These are phyloP conservation scores for Myrmecophaga tridactyla DNA, from an alignment of 2,113 vertebrate genomes.

Conservation along the genomic window DNA sequence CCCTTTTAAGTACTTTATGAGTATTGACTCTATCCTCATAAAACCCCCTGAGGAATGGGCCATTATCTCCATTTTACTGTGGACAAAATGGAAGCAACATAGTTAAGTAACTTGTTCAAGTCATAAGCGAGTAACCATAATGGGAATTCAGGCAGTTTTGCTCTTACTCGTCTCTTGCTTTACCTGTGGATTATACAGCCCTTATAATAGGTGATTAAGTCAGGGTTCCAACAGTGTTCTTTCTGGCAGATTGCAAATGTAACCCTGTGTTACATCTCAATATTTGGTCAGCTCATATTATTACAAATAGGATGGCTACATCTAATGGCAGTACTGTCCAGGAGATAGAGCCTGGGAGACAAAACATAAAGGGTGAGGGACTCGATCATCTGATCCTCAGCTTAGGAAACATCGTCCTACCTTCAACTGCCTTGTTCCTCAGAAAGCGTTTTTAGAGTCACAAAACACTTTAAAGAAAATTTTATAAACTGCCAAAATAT, in stretches of 20 bases:
- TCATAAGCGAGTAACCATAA: too few species aligned
- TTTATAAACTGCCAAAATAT: not conserved
- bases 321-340: too few species aligned
- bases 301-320: not conserved
- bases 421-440: not conserved
- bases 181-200: accelerated
- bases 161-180: too few species aligned
- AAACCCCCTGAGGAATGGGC: not conserved
- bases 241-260: too few species aligned
- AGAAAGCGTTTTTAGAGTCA: not conserved
- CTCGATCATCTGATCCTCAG: not conserved
- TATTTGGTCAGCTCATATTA: not conserved
- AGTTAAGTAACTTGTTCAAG: not conserved
- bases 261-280: accelerated
- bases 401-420: not conserved
- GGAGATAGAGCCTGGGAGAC: not conserved
- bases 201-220: accelerated
- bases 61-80: not conserved
- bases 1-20: not conserved
- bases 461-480: not conserved
- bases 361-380: accelerated
- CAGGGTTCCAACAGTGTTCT: not conserved
- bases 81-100: not conserved
- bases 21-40: not conserved
- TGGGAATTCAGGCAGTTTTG: accelerated